phyloP scores from a whole-genome alignment of 2,888 invertebrate genomes.

The Nephrocerus scutellatus region DNA sequence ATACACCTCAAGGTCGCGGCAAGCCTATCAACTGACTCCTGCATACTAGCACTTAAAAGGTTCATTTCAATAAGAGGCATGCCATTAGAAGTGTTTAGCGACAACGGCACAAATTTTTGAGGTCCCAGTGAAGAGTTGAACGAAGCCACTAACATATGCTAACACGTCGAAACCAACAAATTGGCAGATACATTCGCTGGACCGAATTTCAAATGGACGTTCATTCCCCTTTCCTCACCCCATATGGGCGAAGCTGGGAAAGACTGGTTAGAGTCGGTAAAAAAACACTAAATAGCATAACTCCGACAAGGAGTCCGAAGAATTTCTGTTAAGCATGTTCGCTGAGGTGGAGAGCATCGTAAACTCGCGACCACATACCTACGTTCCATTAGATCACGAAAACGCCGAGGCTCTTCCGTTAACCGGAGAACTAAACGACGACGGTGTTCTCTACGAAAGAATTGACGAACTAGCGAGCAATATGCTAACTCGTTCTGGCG shows the following conservation, averaged over 20 bases:
- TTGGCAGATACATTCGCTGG: conserved; percentile 16
- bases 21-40: conserved; percentile 15
- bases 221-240: conserved; percentile 10
- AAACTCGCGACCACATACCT: conserved; percentile 14
- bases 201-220: conserved; percentile 10
- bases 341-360: conserved; percentile 15
- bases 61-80: conserved; percentile 19
- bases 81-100: conserved; percentile 17
- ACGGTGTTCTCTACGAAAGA: conserved; percentile 3
- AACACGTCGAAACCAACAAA: conserved; percentile 13
- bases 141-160: conserved; percentile 9
- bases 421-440: conserved; percentile 9
- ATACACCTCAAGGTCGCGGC: conserved; percentile 18
- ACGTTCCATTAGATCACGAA: conserved; percentile 10
- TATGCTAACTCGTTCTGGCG: conserved; percentile 16
- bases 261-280: conserved; percentile 11
- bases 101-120: conserved; percentile 22
- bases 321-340: conserved; percentile 11
- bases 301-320: conserved; percentile 10
- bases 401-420: conserved; percentile 15
- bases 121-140: conserved; percentile 16
- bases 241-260: conserved; percentile 15
- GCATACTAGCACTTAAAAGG: conserved; percentile 15
- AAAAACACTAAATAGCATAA: background rate
- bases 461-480: conserved; percentile 15